Base-by-base conservation (phyloP, 2,797 vertebrate species). In the Danio tinwini region DNA sequence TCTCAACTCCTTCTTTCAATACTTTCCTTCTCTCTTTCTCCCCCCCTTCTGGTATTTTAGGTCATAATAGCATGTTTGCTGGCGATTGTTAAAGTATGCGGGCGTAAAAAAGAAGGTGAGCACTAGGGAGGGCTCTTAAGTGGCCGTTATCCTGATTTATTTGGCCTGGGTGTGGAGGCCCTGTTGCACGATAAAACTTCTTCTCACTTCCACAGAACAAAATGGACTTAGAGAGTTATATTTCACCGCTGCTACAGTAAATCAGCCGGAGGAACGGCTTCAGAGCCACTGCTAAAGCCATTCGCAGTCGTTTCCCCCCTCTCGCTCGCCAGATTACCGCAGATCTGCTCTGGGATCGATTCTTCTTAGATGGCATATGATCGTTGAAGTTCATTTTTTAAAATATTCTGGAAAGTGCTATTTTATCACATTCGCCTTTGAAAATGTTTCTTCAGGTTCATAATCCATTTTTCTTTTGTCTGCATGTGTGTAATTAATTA, bases 151-250 rank as follows among this genome's bases (percentile, higher is more conserved):
- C 74, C 77, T 86, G 82, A 86, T 90, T 80, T 83, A 78, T 85
- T 77, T 69, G 74, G 84, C 81, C 65, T 69, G 58, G 84, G 81
- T 82, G 86, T 40, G 29, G 37, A 67, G 78, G 81, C 85, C 81
- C 85, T 85, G 69, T 81, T 84, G 81, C 81, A 81, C 85, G 62
- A 85, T 89, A 89, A 91, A 87, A 74, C 67, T 81, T 84, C 52
- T 86, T 91, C 88, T 89, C 83, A 85, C 82, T 87, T 88, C 78
- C 69, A 81, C 71, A 59, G 63, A 72, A 83, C 84, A 76, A 67
- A 75, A 84, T 86, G 83, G 78, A 87, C 85, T 84, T 83, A 21
- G 70, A 83, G 75, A 82, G 73, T 85, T 86, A 81, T 86, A 72
- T 88, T 84, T 89, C 69, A 82, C 42, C 10, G 65, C 63, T 47